Percentiles rank a stretch among this genome's conserved stretches.
phyloP scores from a whole-genome alignment of 2,888 invertebrate genomes.

The Oligia strigilis region DNA sequence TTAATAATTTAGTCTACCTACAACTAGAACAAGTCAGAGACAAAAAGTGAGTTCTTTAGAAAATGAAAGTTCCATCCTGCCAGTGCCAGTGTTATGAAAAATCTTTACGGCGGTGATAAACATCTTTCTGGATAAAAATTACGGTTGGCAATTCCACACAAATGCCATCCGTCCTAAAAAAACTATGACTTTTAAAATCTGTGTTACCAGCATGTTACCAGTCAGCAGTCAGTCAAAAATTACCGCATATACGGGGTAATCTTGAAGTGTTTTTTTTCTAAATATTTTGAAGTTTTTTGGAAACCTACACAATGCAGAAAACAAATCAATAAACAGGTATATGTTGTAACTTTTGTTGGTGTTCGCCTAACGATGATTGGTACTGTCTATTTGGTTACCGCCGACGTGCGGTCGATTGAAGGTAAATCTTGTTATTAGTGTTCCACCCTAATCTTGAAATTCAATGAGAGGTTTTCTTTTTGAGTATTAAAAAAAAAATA shows the following conservation, averaged over 20 bases:
- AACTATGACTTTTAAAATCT: not conserved
- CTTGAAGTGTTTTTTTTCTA: not conserved
- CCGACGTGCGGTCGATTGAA: too few species aligned
- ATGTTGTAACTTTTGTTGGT: not conserved
- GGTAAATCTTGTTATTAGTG: too few species aligned
- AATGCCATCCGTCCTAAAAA: not conserved
- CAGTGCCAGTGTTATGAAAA: not conserved
- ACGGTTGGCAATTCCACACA: not conserved
- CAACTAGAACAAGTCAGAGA: not conserved
- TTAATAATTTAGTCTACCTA: too few species aligned
- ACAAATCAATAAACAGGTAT: not conserved
- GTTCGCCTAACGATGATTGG: not conserved
- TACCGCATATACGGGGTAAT: not conserved
- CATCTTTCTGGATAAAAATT: not conserved
- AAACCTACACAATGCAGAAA: too few species aligned
- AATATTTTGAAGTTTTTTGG: not conserved
- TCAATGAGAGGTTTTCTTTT: too few species aligned
- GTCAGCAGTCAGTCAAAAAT: not conserved
- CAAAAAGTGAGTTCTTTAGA: not conserved
- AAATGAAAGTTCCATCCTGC: not conserved
- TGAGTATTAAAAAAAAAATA: too few species aligned
- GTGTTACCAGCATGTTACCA: conserved; percentile 1
- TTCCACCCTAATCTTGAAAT: too few species aligned
- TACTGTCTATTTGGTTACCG: too few species aligned
- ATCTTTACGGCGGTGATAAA: not conserved